A percentile compares a stretch with the other conserved stretches of the same genome.
Conservation (phyloP, 2,888 invertebrate genomes). For the Hypolimnas misippus region DNA sequence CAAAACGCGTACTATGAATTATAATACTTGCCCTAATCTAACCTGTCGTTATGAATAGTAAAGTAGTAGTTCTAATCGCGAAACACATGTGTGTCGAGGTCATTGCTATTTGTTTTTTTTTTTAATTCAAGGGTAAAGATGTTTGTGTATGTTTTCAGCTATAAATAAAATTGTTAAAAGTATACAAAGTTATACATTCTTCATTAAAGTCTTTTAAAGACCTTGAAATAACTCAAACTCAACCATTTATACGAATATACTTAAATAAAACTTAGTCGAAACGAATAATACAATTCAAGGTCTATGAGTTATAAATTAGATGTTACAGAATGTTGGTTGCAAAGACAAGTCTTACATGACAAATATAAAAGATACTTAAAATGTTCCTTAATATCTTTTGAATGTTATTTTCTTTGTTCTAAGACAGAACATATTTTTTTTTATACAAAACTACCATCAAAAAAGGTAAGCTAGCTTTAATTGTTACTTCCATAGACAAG, state of each 20-base stretch:
- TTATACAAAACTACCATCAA: background rate
- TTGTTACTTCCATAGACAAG: background rate
- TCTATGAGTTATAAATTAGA: background rate
- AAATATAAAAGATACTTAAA: background rate
- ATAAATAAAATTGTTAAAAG: constrained; percentile 1
- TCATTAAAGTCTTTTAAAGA: background rate
- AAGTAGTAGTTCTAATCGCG: constrained; percentile 56
- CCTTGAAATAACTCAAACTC: background rate
- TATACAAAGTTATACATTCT: background rate
- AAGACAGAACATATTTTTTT: background rate
- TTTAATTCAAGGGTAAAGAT: constrained; percentile 70
- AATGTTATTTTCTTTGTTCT: background rate
- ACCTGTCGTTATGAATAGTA: constrained; percentile 70
- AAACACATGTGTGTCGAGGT: constrained; percentile 74
- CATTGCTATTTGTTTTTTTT: constrained; percentile 79
- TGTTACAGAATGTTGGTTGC: background rate
- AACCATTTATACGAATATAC: background rate
- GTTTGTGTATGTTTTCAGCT: constrained; percentile 38
- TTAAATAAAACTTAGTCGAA: background rate
- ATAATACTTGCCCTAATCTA: constrained; percentile 78
- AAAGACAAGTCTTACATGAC: background rate
- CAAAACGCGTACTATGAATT: constrained; percentile 70
- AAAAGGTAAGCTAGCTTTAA: background rate
- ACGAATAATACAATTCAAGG: background rate
- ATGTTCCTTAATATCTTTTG: background rate